Evolutionary conservation across 64 coral and sea anemone genomes (phyloP), one percentile per base, ranked within the genome.

Genomic region (Astreopora myriophthalma): DNA sequence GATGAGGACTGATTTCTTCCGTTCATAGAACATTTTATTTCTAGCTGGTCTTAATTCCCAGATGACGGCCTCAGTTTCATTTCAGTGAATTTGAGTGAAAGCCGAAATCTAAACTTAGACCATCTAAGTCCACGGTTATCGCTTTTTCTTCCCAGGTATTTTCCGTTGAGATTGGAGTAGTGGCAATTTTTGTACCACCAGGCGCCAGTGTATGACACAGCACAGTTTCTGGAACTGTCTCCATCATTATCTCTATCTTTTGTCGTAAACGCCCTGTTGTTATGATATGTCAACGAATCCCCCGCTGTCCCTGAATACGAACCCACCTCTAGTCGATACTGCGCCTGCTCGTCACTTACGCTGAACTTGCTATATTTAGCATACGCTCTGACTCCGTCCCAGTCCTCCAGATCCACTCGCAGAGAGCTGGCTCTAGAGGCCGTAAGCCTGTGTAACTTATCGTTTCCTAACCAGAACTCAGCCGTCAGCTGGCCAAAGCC

Each of bases 111-210:
- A 17, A 74, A 79, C 12, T 80, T 33, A 58, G 19, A 38, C 88
- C 88, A 90, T 24, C 65, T 58, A 1, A 57, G 38, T 39, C 69
- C 48, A 63, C 88, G 80, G 3, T 70, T n/a, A 46, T 64, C 69
- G 19, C 9, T 33, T 14, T 58, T 49, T 22, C 79, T 34, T 7
- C 71, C 90, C 19, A 86, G 40, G 55, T 92, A 92, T 7, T 92
- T 69, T 22, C 90, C 90, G 34, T 92, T 92, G 19, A 92, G 84
- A 65, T 92, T 92, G 5, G 90, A 92, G 0, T 66, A 33, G 44
- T 48, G 28, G 34, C 90, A 92, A 40, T 62, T 67, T 5, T 92
- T 78, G 35, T 86, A 92, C 90, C 90, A 92, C 90, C 90, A 92
- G 7, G 90, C 90, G 2, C 90, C 80, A 16, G 10, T 55, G 0